A percentile compares a stretch with the other conserved stretches of the same genome.
These are phyloP conservation scores for Gryllus bimaculatus DNA, from an alignment of 1,140 invertebrate genomes.

Conservation along the genomic window DNA sequence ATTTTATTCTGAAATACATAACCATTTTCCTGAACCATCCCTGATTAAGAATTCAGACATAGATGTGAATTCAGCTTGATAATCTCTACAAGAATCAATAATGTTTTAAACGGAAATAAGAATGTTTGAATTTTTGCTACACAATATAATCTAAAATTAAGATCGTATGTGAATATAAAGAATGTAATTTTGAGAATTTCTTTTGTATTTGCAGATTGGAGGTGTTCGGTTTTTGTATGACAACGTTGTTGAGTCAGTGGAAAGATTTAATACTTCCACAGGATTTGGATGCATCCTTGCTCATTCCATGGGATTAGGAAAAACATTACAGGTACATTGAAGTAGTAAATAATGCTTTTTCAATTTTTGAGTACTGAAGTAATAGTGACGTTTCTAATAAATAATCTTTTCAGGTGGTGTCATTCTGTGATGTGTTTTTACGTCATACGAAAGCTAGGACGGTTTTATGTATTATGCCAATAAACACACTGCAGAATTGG, in stretches of 20 bases:
- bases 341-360: neutral
- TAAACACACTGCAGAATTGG: slow-evolving; percentile 99
- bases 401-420: slow-evolving; percentile 50
- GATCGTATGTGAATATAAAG: too few species aligned
- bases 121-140: too few species aligned
- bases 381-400: too few species aligned
- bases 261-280: slow-evolving; percentile 75
- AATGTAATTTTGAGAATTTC: neutral
- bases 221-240: slow-evolving; percentile 94
- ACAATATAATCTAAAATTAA: too few species aligned
- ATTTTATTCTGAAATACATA: too few species aligned
- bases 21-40: too few species aligned
- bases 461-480: slow-evolving; percentile 94
- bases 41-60: too few species aligned
- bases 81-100: too few species aligned
- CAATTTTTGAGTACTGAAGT: too few species aligned
- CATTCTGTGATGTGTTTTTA: slow-evolving; percentile 93
- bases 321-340: slow-evolving; percentile 77
- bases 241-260: slow-evolving; percentile 88
- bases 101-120: too few species aligned
- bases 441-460: slow-evolving; percentile 78
- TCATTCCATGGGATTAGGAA: slow-evolving; percentile 99
- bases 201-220: slow-evolving; percentile 60
- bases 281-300: slow-evolving; percentile 97
- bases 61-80: too few species aligned